Evolutionary conservation across 1,140 invertebrate genomes (phyloP), one percentile per base, ranked within the genome.

Genomic region (Panonychus citri): DNA sequence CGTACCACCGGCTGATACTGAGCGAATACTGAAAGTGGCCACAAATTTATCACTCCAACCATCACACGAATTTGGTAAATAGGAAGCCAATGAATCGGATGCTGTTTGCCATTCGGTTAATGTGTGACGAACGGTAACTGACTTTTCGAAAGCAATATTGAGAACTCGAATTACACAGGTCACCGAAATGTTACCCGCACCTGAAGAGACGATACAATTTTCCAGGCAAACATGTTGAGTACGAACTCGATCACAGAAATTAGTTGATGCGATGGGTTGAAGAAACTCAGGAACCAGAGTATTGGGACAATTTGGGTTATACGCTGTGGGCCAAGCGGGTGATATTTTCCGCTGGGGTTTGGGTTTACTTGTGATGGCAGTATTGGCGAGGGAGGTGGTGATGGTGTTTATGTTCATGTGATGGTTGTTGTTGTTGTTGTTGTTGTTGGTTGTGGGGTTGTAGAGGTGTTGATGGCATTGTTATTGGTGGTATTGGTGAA

Each of bases 101-200:
- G 77, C 85, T 28, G 78, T 83, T 56, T 75, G 74, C 90, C 89
- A 96, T 24, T 77, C 75, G 67, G 93, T 84, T 60, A 82, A 73
- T 0, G 82, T 82, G 67, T 89, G 91, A 46, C 89, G 75, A 42
- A 93, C 76, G 61, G 82, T 77, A 15, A 94, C 86, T 25, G 77
- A 80, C 72, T 96, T 95, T 65, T 93, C 79, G 68, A 83, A 95
- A 65, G 85, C 81, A 46, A 94, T 68, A 69, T 94, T 95, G 42
- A 84, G 72, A 10, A 94, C 89, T 26, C 87, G 75, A 3, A 93
- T 81, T 0, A 80, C 77, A 15, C 88, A 88, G 15, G 77, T 78
- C n/a, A 94, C 78, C n/a, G 77, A 81, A 56, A 71, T 63, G 40
- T 83, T 76, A 26, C 77, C 76, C 1, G 77, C 69, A 1, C 75